Evolutionary conservation across 1,140 invertebrate genomes (phyloP), one percentile per base, ranked within the genome.

Genomic region (Panagrolaimus sp.): DNA sequence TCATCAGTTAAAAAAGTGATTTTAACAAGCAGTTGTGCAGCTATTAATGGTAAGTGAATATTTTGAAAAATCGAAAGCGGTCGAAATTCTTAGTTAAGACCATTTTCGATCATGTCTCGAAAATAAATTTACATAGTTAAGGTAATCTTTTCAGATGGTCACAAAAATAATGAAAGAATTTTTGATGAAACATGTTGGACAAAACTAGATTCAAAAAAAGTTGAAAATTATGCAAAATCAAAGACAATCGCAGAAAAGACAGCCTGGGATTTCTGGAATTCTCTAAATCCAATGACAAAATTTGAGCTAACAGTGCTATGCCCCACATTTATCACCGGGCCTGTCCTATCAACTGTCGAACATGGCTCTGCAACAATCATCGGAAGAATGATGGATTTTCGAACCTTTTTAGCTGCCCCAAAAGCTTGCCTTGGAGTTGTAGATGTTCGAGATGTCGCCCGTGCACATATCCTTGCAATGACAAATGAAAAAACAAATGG

Each of bases 401-500:
- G 63, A 16, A 72, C 71, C 7, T 72, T 72, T 53, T 62, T 73
- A 8, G 71, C 71, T 7, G 71, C 69, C n/a, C 71, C 71, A 9
- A 66, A 66, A 45, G 71, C 51, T 9, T 72, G 71, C 48, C 63
- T 87, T 25, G 72, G 83, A 5, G 68, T 86, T 20, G 84, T 85
- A 66, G 87, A 87, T 76, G 87, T 87, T 8, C 78, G 87, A 62
- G 87, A 87, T 78, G 87, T 87, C 5, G 87, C 87, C 5, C 44
- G 69, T 43, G 87, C 86, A n/a, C 87, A 88, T 72, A 76, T 87
- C 48, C 83, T 85, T 74, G 87, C 87, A 9, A 84, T 88, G 80
- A 84, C 80, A 9, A 67, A 81, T 5, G 80, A 82, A 9, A 85
- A 86, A 67, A 86, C 86, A 31, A 84, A 83, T 64, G 86, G 86